Evolutionary conservation across 2,888 invertebrate species (phyloP), one percentile per base, ranked within the genome.

Genomic region (Anodontia alba): DNA sequence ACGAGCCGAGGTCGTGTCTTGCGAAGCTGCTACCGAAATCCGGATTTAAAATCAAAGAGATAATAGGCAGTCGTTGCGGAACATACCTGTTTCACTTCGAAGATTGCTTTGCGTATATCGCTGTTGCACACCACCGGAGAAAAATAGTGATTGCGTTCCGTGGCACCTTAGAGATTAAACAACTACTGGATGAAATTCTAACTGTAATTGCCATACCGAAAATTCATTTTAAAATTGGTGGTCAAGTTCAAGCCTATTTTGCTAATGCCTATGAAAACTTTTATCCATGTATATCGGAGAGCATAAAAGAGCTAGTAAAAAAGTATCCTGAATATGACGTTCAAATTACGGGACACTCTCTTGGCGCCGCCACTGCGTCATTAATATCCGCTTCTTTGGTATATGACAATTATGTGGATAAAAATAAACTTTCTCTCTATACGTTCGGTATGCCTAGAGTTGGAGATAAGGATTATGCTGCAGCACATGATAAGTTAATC

Each of bases 391-490:
- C 71, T 0, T 42, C 77, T 5, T 38, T 81, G n/a, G 72, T 79
- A 8, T 43, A 77, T 71, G 62, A 81, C 42, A 31, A 62, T 0
- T 43, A 77, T 12, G 69, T 79, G 43, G 68, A 66, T 0, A 29
- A 23, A 3, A 29, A 72, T 8, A 73, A 33, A 49, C 68, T 79
- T 57, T 31, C 74, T 0, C 66, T 84, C 3, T 84, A 81, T 57
- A 79, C 81, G 2, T 79, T 79, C 29, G 84, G 84, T n/a, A 68
- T 54, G 70, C 84, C 84, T 3, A 70, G 84, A 33, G 79, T 77
- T 20, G 81, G 84, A 10, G 77, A 84, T 67, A 78, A 75, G 31
- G 66, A 42, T 23, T 84, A 73, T 49, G 84, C 84, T 3, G 38
- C 49, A 0, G 42, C 49, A 7, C 75, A 77, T 72, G 84, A 81